Evolutionary conservation across 2,797 vertebrate species (phyloP).

Genomic region (Eleutherodactylus coqui): DNA sequence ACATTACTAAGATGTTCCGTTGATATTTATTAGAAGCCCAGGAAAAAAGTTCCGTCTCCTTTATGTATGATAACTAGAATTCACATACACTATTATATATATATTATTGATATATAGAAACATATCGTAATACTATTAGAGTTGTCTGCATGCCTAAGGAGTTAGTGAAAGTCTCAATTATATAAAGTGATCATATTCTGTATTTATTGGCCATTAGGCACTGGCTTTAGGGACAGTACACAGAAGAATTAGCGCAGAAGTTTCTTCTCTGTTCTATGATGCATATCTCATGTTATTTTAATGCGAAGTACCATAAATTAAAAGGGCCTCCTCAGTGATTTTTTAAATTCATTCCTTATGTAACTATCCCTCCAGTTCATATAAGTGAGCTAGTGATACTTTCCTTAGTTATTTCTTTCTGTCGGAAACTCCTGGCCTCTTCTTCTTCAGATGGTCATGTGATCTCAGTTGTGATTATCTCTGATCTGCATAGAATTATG

Average conservation of each 20-base stretch:
- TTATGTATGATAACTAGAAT: not conserved
- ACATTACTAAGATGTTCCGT: not conserved
- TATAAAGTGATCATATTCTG: not conserved
- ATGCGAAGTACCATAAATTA: too few species aligned
- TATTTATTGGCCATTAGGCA: not conserved
- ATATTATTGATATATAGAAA: not conserved
- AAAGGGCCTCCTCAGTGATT: too few species aligned
- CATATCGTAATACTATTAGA: not conserved
- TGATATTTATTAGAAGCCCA: not conserved
- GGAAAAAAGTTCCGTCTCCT: too few species aligned
- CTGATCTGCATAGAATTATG: too few species aligned
- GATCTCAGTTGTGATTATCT: too few species aligned
- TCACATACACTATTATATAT: not conserved
- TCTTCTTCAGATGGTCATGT: too few species aligned
- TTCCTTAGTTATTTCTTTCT: too few species aligned
- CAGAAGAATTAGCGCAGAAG: not conserved
- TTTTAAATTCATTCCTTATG: too few species aligned
- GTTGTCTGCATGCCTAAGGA: not conserved
- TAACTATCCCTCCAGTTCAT: too few species aligned
- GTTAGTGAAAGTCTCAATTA: not conserved
- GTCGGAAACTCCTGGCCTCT: too few species aligned
- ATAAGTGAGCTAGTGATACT: too few species aligned
- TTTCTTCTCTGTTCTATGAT: not conserved
- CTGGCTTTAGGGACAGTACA: not conserved
- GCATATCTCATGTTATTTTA: not conserved